Evolutionary conservation across 1,140 invertebrate species (phyloP), one percentile per base, ranked within the genome.

Genomic region (Pseudoatta argentina): DNA sequence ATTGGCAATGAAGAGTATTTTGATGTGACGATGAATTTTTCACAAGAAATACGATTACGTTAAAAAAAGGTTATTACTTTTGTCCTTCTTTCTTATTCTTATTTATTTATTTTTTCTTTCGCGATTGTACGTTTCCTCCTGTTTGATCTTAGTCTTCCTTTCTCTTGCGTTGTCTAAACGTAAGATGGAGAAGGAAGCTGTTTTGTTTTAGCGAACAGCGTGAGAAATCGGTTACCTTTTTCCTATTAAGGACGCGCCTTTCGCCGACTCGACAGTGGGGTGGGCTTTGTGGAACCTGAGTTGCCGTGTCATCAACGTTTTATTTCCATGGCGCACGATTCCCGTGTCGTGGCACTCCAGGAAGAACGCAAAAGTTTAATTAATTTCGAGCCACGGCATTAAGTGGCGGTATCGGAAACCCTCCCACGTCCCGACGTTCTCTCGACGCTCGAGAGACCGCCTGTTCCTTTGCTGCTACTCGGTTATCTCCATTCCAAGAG

Each of bases 221-320:
- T 92, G 93, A 94, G 91, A 93, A 93, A 93, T 93, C 90, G 91
- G 93, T 94, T 93, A 92, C 91, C 90, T 93, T 93, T 92, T 90
- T 90, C 88, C 91, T 92, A 93, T 93, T 92, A 93, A 92, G 89
- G 89, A 88, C 87, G 88, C 78, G 91, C 78, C 85, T 87, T 30
- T 24, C 48, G 24, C 24, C 78, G 81, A 86, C 69, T 85, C 55
- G 34, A 75, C 30, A 16, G 78, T 30, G 48, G 85, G 76, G 78
- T 87, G 87, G 67, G 89, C 87, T 92, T 91, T 91, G 86, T 72
- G 83, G 86, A 77, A 90, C 87, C 89, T 75, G 79, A 67, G 59
- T 90, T 87, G 91, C 88, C 92, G 90, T 93, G 92, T 93, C 92
- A 93, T 92, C 92, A 91, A 89, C 88, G 91, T 93, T 92, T 93